A percentile compares a stretch with the other conserved stretches of the same genome.
These are phyloP conservation scores for Cercopithecus mona DNA, from an alignment of 2,113 vertebrate genomes.

Conservation along the genomic window DNA sequence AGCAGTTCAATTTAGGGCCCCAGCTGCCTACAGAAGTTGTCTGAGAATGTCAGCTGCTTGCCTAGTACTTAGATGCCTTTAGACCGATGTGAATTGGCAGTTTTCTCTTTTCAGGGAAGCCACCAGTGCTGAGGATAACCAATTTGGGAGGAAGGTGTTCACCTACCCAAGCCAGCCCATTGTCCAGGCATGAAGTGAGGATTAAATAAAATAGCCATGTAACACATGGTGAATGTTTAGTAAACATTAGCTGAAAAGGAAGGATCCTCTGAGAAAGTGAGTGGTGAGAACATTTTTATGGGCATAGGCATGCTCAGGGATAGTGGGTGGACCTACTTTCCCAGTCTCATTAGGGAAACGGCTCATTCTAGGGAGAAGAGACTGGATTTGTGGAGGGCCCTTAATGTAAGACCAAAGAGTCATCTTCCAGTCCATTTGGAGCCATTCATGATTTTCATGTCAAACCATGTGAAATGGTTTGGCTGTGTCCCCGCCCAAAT, in stretches of 20 bases:
- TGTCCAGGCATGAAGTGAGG: neutral
- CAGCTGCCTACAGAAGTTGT: neutral
- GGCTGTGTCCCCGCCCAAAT: no score
- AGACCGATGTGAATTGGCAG: neutral
- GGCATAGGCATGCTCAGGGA: neutral
- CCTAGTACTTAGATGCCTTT: neutral
- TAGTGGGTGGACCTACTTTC: neutral
- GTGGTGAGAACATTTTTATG: neutral
- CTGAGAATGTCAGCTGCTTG: neutral
- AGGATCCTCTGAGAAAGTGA: neutral
- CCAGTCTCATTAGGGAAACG: neutral
- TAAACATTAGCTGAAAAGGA: neutral
- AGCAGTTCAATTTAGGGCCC: neutral
- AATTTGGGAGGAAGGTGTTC: neutral
- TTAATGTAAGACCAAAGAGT: neutral
- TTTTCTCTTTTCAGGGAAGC: neutral
- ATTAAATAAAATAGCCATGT: neutral
- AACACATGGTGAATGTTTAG: neutral
- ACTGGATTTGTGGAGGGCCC: neutral
- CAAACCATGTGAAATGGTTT: neutral
- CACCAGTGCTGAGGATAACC: neutral
- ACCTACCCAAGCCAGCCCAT: neutral
- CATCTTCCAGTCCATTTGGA: neutral
- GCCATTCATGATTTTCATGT: conserved; percentile 16
- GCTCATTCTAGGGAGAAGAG: neutral